phyloP scores from a whole-genome alignment of 2,797 vertebrate species.

The Psittacula echo region DNA sequence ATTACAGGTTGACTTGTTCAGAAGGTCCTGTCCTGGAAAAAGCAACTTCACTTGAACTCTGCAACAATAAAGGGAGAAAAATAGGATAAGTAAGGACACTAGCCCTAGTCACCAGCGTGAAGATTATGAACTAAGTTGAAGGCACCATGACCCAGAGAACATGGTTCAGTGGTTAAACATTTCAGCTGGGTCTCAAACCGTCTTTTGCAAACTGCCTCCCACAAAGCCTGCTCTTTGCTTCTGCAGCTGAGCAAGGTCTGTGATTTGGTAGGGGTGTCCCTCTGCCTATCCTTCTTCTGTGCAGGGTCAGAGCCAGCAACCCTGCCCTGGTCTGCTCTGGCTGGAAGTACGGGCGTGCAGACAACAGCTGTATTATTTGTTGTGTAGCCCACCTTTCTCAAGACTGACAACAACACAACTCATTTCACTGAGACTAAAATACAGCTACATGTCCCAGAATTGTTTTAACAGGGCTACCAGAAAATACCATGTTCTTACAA shows the following conservation, averaged over 20 bases:
- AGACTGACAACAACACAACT: not conserved
- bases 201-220: not conserved
- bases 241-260: not conserved
- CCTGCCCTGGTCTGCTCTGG: not conserved
- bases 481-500: not conserved
- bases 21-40: not conserved
- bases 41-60: not conserved
- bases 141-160: not conserved
- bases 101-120: not conserved
- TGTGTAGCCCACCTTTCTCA: not conserved
- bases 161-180: not conserved
- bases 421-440: not conserved
- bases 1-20: not conserved
- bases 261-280: not conserved
- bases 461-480: not conserved
- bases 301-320: not conserved
- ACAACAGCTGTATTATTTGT: not conserved
- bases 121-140: not conserved
- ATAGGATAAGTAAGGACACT: not conserved
- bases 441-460: not conserved
- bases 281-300: not conserved
- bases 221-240: not conserved
- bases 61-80: not conserved
- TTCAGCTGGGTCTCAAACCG: not conserved
- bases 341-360: not conserved